A percentile compares a stretch with the other conserved stretches of the same genome.
Conservation (phyloP, 2,888 invertebrate genomes). For the Gibbula magus region DNA sequence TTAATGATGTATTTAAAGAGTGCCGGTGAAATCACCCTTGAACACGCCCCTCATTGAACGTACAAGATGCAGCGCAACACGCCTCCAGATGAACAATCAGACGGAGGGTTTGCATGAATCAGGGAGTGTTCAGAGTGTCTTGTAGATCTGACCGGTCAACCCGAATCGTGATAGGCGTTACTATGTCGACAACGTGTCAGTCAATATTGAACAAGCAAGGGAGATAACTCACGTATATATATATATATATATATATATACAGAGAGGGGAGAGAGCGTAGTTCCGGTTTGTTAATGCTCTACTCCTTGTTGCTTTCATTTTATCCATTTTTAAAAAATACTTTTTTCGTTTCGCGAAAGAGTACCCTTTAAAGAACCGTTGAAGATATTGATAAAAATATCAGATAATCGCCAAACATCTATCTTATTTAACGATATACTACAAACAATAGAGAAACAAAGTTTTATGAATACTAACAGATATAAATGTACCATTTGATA, state of each 20-base stretch:
- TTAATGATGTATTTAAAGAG: background rate
- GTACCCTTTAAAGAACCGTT: too few species aligned
- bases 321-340: too few species aligned
- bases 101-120: background rate
- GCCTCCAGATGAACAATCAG: background rate
- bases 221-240: background rate
- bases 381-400: too few species aligned
- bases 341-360: too few species aligned
- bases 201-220: background rate
- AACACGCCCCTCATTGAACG: background rate
- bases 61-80: background rate
- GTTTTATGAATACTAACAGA: too few species aligned
- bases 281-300: too few species aligned
- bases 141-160: background rate
- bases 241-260: background rate
- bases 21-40: background rate
- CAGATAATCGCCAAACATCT: too few species aligned
- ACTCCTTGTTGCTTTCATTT: too few species aligned
- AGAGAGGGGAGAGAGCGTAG: too few species aligned
- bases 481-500: too few species aligned
- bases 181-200: background rate
- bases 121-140: background rate
- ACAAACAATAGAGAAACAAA: too few species aligned
- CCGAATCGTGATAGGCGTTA: slow-evolving; percentile 1
- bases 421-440: too few species aligned